Conservation (phyloP, 1,140 invertebrate species). For the Notospermus geniculatus region DNA sequence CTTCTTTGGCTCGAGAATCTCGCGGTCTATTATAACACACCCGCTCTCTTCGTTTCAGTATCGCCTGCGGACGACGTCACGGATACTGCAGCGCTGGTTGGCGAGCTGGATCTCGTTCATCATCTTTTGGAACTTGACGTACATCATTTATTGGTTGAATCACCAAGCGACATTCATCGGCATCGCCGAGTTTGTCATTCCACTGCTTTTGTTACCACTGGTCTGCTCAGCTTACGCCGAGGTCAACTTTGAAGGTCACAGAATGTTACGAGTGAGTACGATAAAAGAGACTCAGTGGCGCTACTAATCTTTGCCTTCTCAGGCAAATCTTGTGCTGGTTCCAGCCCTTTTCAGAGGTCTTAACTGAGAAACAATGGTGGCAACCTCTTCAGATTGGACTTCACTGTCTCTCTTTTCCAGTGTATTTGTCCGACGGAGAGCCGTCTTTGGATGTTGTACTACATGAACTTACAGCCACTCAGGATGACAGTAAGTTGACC, state of each 20-base stretch:
- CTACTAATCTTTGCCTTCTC: too few species aligned
- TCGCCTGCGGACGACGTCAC: constrained; percentile 45
- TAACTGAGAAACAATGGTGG: too few species aligned
- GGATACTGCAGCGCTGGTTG: constrained; percentile 53
- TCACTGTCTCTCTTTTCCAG: too few species aligned
- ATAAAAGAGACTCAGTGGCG: not conserved
- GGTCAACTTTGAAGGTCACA: constrained; percentile 52
- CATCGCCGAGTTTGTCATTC: constrained; percentile 49
- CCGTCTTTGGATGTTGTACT: too few species aligned
- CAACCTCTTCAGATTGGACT: too few species aligned
- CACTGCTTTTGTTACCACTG: constrained; percentile 46
- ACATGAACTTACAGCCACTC: too few species aligned
- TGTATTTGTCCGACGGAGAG: too few species aligned
- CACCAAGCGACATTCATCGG: constrained; percentile 41
- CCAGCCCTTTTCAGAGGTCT: too few species aligned
- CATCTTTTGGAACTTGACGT: constrained; percentile 45
- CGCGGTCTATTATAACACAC: too few species aligned
- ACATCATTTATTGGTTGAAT: constrained; percentile 46
- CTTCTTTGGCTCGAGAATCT: too few species aligned
- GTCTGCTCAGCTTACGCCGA: constrained; percentile 53
- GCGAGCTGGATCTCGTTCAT: constrained; percentile 49
- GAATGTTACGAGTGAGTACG: constrained; percentile 43
- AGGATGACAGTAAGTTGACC: too few species aligned
- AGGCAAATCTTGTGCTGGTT: too few species aligned
- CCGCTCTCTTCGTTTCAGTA: constrained; percentile 33